A percentile compares a stretch with the other conserved stretches of the same genome.
Conservation (phyloP, 2,113 vertebrate genomes). For the Elephantulus edwardii region DNA sequence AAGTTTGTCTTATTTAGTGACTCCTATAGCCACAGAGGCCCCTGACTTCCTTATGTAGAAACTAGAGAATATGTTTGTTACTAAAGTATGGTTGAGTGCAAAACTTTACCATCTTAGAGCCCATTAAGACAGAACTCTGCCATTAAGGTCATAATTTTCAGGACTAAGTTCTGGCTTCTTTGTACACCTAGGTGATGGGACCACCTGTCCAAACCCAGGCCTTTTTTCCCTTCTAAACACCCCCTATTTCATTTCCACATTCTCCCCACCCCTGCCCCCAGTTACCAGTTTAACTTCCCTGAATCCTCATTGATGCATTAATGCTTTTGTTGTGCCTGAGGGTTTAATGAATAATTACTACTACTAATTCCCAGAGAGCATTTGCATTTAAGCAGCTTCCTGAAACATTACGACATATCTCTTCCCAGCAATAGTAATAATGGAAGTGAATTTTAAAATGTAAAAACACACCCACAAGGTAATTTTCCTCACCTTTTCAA, state of each 20-base stretch:
- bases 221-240: neutral
- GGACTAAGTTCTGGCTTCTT: neutral
- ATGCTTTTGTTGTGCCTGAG: neutral
- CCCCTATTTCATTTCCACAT: neutral
- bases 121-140: neutral
- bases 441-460: constrained; percentile 20
- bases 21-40: neutral
- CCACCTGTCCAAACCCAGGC: neutral
- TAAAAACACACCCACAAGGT: neutral
- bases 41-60: neutral
- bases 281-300: neutral
- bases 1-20: neutral
- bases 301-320: neutral
- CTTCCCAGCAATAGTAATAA: constrained; percentile 46
- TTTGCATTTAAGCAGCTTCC: constrained; percentile 47
- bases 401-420: neutral
- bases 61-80: neutral
- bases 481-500: neutral
- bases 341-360: constrained; percentile 35
- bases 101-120: neutral
- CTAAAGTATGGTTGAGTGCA: neutral
- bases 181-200: no score
- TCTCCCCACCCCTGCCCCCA: neutral
- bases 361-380: constrained; percentile 32
- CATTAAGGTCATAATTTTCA: neutral